Conservation (phyloP, 2,888 invertebrate species). For the Plusia festucae region DNA sequence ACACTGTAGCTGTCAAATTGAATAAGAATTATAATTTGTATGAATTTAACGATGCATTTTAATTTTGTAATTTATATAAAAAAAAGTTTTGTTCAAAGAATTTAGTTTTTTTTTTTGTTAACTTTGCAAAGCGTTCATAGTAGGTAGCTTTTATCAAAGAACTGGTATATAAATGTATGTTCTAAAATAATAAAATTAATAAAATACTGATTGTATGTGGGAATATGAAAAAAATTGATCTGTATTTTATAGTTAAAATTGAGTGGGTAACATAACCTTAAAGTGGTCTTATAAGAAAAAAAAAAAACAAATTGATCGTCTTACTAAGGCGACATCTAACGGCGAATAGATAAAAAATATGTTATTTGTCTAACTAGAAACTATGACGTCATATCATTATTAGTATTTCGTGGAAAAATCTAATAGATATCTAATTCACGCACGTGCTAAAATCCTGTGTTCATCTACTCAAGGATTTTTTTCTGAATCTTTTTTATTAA, state of each 20-base stretch:
- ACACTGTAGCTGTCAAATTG: constrained; percentile 72
- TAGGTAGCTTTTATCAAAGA: neutral
- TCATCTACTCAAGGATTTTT: neutral
- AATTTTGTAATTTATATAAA: constrained; percentile 55
- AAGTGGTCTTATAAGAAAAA: constrained; percentile 26
- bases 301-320: constrained; percentile 4
- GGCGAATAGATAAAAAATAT: constrained; percentile 34
- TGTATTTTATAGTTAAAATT: neutral
- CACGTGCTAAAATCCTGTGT: neutral
- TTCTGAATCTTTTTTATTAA: neutral
- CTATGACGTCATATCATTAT: neutral
- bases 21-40: constrained; percentile 78
- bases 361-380: constrained; percentile 32
- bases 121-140: no score
- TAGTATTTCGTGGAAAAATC: neutral
- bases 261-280: constrained; percentile 32
- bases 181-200: no score
- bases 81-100: neutral
- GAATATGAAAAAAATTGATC: no score
- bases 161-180: no score
- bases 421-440: neutral
- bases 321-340: constrained; percentile 51
- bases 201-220: no score
- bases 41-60: constrained; percentile 70
- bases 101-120: neutral